Evolutionary conservation across 2,797 vertebrate genomes (phyloP).

Genomic region (Simalia tracyae): DNA sequence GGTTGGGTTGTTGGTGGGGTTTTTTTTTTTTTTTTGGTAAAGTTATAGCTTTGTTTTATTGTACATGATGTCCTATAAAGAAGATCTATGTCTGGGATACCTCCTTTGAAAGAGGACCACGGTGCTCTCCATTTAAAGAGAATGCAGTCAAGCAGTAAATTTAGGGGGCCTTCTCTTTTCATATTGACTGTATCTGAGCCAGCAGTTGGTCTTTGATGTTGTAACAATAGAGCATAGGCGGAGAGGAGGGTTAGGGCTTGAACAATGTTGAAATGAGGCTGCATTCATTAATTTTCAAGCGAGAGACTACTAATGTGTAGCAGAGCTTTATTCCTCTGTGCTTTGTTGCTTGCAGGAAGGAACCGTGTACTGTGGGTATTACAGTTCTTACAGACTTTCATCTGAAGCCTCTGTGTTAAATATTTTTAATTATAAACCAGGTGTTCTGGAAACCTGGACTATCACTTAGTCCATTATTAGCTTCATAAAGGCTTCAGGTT

Average conservation of each 20-base stretch:
- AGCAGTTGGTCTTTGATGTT: slow-evolving; percentile 81
- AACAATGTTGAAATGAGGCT: slow-evolving; percentile 64
- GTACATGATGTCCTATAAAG: slow-evolving; percentile 77
- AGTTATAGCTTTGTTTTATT: slow-evolving; percentile 76
- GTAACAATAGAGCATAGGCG: slow-evolving; percentile 75
- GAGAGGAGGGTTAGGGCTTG: slow-evolving; percentile 68
- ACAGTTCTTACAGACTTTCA: background rate
- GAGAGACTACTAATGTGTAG: slow-evolving; percentile 46
- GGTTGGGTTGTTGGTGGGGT: background rate
- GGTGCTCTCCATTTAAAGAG: slow-evolving; percentile 75
- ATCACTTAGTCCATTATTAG: background rate
- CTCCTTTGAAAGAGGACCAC: slow-evolving; percentile 72
- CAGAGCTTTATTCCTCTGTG: slow-evolving; percentile 28
- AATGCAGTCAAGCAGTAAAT: slow-evolving; percentile 82
- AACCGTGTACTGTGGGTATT: background rate
- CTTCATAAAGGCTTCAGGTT: slow-evolving; percentile 1
- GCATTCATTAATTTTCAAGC: slow-evolving; percentile 67
- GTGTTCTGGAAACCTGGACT: slow-evolving; percentile 17
- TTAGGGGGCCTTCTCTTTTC: slow-evolving; percentile 76
- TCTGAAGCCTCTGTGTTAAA: background rate
- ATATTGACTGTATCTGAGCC: slow-evolving; percentile 75
- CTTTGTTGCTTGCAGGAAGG: slow-evolving; percentile 36
- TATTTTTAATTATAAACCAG: slow-evolving; percentile 28
- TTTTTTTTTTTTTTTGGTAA: slow-evolving; percentile 57
- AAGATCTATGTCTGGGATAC: slow-evolving; percentile 75